Conservation (phyloP, 2,888 invertebrate genomes). For the Pandemis cinnamomeana region DNA sequence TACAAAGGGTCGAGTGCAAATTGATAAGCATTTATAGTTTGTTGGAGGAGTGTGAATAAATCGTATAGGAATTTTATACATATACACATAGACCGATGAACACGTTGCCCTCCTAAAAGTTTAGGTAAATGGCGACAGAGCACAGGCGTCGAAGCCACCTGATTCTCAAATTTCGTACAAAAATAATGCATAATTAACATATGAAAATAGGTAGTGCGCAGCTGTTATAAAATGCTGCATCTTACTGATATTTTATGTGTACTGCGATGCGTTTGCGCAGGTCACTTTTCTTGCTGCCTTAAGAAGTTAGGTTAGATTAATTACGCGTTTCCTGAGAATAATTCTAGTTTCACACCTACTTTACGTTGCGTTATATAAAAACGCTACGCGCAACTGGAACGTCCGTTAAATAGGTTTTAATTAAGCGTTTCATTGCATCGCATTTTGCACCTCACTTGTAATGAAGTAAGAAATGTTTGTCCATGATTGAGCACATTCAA, state of each 20-base stretch:
- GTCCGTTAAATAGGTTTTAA: slow-evolving; percentile 25
- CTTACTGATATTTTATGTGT: slow-evolving; percentile 23
- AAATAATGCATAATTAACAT: too few species aligned
- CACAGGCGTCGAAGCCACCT: too few species aligned
- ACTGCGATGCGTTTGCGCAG: slow-evolving; percentile 25
- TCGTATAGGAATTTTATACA: too few species aligned
- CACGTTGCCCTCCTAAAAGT: too few species aligned
- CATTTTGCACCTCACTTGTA: neutral
- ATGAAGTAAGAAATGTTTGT: neutral
- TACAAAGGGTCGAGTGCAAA: too few species aligned
- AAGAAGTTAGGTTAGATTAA: slow-evolving; percentile 38
- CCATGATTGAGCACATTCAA: neutral
- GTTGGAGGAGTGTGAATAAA: too few species aligned
- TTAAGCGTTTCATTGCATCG: slow-evolving; percentile 12
- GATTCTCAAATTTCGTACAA: too few species aligned
- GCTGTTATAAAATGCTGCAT: neutral
- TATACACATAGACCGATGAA: too few species aligned
- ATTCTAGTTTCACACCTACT: slow-evolving; percentile 36
- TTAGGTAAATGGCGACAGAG: too few species aligned
- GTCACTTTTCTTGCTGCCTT: slow-evolving; percentile 22
- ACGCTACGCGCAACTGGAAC: slow-evolving; percentile 2
- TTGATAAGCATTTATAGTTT: too few species aligned
- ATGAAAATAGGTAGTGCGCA: too few species aligned
- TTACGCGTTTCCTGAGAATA: slow-evolving; percentile 36
- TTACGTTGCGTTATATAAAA: slow-evolving; percentile 20